These are phyloP conservation scores for Platanista minor DNA, from an alignment of 2,113 vertebrate species.

Conservation along the genomic window DNA sequence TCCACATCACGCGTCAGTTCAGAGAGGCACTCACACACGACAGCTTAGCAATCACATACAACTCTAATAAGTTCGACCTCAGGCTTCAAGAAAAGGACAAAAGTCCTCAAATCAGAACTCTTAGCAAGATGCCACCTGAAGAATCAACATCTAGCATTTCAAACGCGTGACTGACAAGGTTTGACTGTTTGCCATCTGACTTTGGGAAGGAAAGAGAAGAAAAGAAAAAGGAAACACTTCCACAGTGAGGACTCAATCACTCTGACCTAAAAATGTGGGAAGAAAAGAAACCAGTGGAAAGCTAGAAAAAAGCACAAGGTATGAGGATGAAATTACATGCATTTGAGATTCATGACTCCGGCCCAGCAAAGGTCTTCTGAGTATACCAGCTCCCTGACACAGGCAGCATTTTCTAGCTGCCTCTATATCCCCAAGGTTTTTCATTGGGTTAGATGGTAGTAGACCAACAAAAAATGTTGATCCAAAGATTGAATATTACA, in stretches of 20 bases:
- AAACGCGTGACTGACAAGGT: background rate
- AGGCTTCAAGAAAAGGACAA: background rate
- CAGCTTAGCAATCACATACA: background rate
- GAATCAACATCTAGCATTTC: background rate
- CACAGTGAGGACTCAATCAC: accelerated
- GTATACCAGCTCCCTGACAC: background rate
- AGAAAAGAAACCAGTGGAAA: background rate
- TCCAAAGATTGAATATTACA: background rate
- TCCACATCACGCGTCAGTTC: accelerated
- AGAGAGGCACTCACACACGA: accelerated
- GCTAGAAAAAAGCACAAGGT: background rate
- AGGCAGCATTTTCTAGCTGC: background rate
- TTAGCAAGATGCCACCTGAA: too few relatives aligned
- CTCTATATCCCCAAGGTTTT: too few relatives aligned
- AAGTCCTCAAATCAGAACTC: background rate
- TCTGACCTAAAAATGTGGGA: too few relatives aligned
- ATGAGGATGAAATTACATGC: too few relatives aligned
- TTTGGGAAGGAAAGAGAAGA: background rate
- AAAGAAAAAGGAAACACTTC: background rate
- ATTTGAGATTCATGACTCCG: background rate
- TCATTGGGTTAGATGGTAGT: background rate
- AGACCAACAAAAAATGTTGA: background rate
- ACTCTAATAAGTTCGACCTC: too few relatives aligned
- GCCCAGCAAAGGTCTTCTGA: background rate
- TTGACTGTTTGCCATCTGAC: background rate